Base-by-base conservation (phyloP, 1,140 invertebrate genomes). In the Bacillus rossius region DNA sequence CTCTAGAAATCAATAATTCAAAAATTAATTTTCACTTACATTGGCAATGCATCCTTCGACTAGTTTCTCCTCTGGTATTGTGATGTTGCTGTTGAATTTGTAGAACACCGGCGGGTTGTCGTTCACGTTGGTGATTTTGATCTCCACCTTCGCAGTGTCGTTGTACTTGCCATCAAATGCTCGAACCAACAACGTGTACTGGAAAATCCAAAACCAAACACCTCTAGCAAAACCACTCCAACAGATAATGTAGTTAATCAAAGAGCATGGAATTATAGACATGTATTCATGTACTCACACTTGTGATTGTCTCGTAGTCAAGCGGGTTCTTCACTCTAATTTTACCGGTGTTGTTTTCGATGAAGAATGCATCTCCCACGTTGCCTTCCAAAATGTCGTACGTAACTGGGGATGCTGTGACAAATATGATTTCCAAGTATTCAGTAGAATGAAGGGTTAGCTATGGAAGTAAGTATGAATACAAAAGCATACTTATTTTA, bases 291-390 rank as follows among this genome's bases (percentile, higher is more conserved):
- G 53, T 40, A 66, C 68, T 67, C 64, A 75, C 73, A 16, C 69
- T 83, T 50, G 84, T 88, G 29, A 86, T 86, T 38, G 82, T 87
- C 73, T 95, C 92, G 69, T 90, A 95, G 74, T 95, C 92, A n/a
- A 94, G 69, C 8, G 79, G 73, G 19, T 82, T 84, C 10, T 84
- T 81, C 0, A 94, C 89, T 55, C 84, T 78, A 49, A 94, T 92
- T 69, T 86, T 85, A 5, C 91, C 91, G 0, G 89, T 91, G 14
- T 83, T 83, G 37, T 81, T 79, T 65, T 89, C 85, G 40, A 94
- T 92, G 22, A 79, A 77, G 67, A 94, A 94, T 1, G 86, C 86
- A 61, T 91, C 81, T 29, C 84, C 81, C 1, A 82, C 81, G 65
- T 93, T 92, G 0, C 91, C 91, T 22, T 78, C 80, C 25, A 85